Evolutionary conservation across 1,140 invertebrate species (phyloP).

Genomic region (Thaumatotibia leucotreta): DNA sequence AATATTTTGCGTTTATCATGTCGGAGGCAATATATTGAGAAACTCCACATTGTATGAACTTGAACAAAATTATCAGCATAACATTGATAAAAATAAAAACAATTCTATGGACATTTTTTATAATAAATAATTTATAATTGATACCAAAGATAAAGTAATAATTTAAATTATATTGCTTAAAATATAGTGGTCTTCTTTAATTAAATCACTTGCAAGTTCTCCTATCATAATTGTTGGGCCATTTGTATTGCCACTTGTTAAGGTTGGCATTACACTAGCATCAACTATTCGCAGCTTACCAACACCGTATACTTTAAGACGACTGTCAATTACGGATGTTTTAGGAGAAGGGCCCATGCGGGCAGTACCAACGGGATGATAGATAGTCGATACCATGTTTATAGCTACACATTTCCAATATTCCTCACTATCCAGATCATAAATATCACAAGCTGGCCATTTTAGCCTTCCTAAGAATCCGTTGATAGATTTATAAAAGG

Average conservation of each 20-base stretch:
- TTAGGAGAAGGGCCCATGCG: slow-evolving; percentile 83
- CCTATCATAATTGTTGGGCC: slow-evolving; percentile 87
- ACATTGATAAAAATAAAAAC: background rate
- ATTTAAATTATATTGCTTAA: background rate
- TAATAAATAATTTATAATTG: background rate
- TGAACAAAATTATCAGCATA: no score
- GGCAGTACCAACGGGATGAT: slow-evolving; percentile 84
- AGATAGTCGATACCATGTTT: slow-evolving; percentile 79
- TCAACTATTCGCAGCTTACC: slow-evolving; percentile 83
- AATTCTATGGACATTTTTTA: no score
- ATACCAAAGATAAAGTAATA: no score
- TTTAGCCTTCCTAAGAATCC: slow-evolving; percentile 59
- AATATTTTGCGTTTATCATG: background rate
- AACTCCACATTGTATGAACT: background rate
- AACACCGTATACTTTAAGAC: slow-evolving; percentile 82
- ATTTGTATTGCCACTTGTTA: slow-evolving; percentile 85
- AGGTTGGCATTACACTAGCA: slow-evolving; percentile 86
- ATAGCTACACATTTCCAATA: slow-evolving; percentile 82
- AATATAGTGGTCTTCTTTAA: slow-evolving; percentile 76
- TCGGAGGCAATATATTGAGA: background rate
- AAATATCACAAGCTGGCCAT: slow-evolving; percentile 59
- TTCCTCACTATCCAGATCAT: slow-evolving; percentile 71
- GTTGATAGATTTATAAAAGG: slow-evolving; percentile 61
- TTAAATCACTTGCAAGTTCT: slow-evolving; percentile 85
- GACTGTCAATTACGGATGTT: slow-evolving; percentile 81